Evolutionary conservation across 1,140 invertebrate genomes (phyloP), one percentile per base, ranked within the genome.

Genomic region (Drosophila nikananu): DNA sequence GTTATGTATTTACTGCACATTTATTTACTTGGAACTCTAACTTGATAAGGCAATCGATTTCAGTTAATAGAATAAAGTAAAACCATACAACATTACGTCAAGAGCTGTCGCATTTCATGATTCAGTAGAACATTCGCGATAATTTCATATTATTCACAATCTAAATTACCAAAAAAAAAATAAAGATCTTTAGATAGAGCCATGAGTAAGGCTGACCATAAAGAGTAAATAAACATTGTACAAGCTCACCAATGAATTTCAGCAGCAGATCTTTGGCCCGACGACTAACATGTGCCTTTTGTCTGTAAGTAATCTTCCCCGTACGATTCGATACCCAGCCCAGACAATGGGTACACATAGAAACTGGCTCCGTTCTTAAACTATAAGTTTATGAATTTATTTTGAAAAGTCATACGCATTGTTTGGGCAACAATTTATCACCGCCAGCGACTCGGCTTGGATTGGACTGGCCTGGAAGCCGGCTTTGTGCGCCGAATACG

Each of bases 401-500:
- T 74, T 74, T 73, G 67, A 73, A 73, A 73, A 73, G 71, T 61
- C 71, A 73, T 73, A 73, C 67, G 71, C 71, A 73, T 73, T 73
- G 71, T 73, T 73, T 73, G 71, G 30, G 37, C 71, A 42, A 73
- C 54, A 73, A 73, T 73, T 73, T 73, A 73, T 73, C 68, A 73
- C 55, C 67, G 54, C 35, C 67, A 60, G 37, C 41, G 44, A 60
- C 37, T 72, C 44, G 46, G 37, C 35, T 68, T 12, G 64, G 54
- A 42, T 67, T 19, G 64, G 54, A 42, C 49, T 73, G 54, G 54
- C 54, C 54, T 57, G 44, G 35, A 60, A 30, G 44, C 23, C 21
- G 44, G 44, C 68, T 61, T 61, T 74, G 77, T 80, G 65, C 66
- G 49, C 83, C 83, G 78, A 80, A 86, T 83, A 86, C 60, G 83